Evolutionary conservation across 2,888 invertebrate species (phyloP).

Genomic region (Stratiomys singularior): DNA sequence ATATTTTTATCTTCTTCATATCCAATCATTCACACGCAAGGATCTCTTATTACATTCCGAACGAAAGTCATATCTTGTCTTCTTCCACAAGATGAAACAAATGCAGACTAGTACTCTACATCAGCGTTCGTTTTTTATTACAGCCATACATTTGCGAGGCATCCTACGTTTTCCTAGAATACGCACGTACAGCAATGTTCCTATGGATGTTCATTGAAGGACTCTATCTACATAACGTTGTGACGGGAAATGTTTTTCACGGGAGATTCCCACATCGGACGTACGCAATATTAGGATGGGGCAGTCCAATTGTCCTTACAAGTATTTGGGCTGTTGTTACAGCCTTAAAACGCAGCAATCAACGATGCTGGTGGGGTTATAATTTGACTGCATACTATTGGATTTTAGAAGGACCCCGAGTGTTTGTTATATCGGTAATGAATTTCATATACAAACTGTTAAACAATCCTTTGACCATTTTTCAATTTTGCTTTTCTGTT

Average conservation of each 20-base stretch:
- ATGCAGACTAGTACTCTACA: not conserved
- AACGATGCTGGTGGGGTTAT: slow-evolving; percentile 82
- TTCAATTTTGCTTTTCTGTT: not conserved
- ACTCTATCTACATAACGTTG: slow-evolving; percentile 85
- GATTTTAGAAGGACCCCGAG: slow-evolving; percentile 90
- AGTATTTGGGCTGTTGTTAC: slow-evolving; percentile 75
- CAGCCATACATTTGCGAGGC: slow-evolving; percentile 85
- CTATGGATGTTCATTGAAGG: slow-evolving; percentile 99
- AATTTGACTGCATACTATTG: slow-evolving; percentile 84
- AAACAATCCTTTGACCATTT: slow-evolving; percentile 20
- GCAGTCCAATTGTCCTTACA: slow-evolving; percentile 75
- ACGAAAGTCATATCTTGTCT: not conserved
- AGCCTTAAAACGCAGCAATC: slow-evolving; percentile 65
- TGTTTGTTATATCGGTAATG: slow-evolving; percentile 82
- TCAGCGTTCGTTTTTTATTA: slow-evolving; percentile 33
- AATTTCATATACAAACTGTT: no score
- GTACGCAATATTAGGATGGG: slow-evolving; percentile 80
- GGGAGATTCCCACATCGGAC: slow-evolving; percentile 69
- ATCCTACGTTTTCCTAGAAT: slow-evolving; percentile 84
- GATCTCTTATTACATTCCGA: no score
- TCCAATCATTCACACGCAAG: no score
- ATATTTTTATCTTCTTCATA: no score
- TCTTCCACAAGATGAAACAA: not conserved
- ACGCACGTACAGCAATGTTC: slow-evolving; percentile 89
- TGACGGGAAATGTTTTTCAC: slow-evolving; percentile 79